Evolutionary conservation across 2,888 invertebrate genomes (phyloP).

Genomic region (Atrina japonica): DNA sequence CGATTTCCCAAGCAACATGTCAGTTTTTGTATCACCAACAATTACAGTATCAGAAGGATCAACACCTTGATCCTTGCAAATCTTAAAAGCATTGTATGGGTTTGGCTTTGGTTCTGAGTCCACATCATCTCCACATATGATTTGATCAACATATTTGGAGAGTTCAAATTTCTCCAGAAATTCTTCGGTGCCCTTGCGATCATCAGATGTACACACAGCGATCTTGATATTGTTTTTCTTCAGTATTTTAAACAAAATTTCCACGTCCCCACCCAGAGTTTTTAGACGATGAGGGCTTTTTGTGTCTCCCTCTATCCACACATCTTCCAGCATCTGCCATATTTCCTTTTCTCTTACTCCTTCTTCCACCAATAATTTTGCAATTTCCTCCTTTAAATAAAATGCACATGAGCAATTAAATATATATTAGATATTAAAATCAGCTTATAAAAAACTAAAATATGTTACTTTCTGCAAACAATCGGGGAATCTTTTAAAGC

Average conservation of each 20-base stretch:
- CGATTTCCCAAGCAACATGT: constrained; percentile 80
- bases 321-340: constrained; percentile 65
- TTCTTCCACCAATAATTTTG: constrained; percentile 69
- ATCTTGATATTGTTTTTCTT: constrained; percentile 79
- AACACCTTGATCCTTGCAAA: constrained; percentile 73
- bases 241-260: constrained; percentile 78
- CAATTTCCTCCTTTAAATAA: constrained; percentile 50
- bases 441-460: too few relatives aligned
- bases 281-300: constrained; percentile 72
- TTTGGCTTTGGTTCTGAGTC: constrained; percentile 80
- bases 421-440: too few relatives aligned
- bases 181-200: constrained; percentile 67
- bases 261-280: constrained; percentile 77
- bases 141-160: constrained; percentile 76
- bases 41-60: constrained; percentile 76
- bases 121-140: constrained; percentile 81
- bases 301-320: constrained; percentile 75
- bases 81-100: constrained; percentile 80
- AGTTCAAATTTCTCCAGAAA: constrained; percentile 65
- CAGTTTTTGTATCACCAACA: constrained; percentile 82
- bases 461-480: too few relatives aligned
- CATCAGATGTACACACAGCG: constrained; percentile 81
- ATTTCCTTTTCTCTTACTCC: constrained; percentile 63
- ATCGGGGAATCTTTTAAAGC: too few relatives aligned
- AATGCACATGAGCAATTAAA: too few relatives aligned